A percentile compares a stretch with the other conserved stretches of the same genome.
phyloP scores from a whole-genome alignment of 2,888 invertebrate species.

The Chydorus sphaericus region DNA sequence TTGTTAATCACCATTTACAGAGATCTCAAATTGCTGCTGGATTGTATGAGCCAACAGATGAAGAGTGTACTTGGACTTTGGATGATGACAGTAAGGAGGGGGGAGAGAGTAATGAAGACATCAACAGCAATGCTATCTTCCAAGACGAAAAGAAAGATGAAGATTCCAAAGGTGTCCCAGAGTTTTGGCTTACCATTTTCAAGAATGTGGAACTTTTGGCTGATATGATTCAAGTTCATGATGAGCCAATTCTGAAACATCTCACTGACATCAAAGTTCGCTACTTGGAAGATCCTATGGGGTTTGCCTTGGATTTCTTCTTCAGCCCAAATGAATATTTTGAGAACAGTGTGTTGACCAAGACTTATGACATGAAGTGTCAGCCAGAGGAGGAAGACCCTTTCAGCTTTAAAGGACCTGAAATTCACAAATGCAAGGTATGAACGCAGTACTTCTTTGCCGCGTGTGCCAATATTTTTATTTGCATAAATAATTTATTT shows the following conservation, averaged over 20 bases:
- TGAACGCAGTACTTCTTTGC: constrained; percentile 24
- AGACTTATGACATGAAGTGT: constrained; percentile 84
- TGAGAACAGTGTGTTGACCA: constrained; percentile 69
- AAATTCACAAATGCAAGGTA: constrained; percentile 80
- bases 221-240: constrained; percentile 77
- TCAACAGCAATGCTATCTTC: constrained; percentile 46
- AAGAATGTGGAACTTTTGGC: constrained; percentile 72
- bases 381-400: constrained; percentile 70
- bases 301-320: constrained; percentile 74
- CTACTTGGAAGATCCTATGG: constrained; percentile 50
- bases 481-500: constrained; percentile 15
- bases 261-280: constrained; percentile 66
- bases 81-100: constrained; percentile 59
- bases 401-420: constrained; percentile 84
- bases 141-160: constrained; percentile 35
- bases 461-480: background rate
- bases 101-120: constrained; percentile 41
- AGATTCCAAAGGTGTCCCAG: constrained; percentile 60
- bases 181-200: constrained; percentile 92
- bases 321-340: constrained; percentile 85
- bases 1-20: constrained; percentile 17
- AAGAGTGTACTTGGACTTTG: constrained; percentile 77
- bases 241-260: constrained; percentile 75
- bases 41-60: constrained; percentile 70
- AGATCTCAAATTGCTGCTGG: constrained; percentile 34